Evolutionary conservation across 2,797 vertebrate genomes (phyloP).

Genomic region (Synaphobranchus kaupii): DNA sequence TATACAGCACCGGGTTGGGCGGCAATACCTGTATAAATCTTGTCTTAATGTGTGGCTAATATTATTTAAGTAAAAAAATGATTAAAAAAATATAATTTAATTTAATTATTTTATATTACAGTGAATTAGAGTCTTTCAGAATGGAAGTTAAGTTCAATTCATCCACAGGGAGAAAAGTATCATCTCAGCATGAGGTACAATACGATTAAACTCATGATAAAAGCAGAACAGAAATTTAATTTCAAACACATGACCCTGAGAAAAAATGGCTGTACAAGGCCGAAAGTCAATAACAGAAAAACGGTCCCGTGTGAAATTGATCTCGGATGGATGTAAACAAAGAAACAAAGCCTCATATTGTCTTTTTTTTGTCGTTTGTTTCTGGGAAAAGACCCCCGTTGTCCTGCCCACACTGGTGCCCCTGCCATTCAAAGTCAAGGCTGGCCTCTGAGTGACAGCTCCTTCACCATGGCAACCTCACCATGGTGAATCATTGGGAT

Average conservation of each 20-base stretch:
- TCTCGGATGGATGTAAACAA: constrained; percentile 12
- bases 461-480: constrained; percentile 17
- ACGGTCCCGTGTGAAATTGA: background rate
- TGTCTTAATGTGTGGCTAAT: background rate
- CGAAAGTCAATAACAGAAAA: background rate
- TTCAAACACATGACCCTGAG: background rate
- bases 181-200: background rate
- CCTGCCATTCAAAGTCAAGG: constrained; percentile 9
- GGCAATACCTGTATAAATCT: background rate
- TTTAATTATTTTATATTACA: background rate
- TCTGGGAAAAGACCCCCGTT: background rate
- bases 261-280: constrained; percentile 3
- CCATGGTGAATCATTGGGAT: constrained; percentile 5
- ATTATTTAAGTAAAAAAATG: background rate
- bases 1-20: too few relatives aligned
- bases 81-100: background rate
- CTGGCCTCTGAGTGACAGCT: constrained; percentile 30
- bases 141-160: background rate
- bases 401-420: background rate
- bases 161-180: background rate
- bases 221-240: background rate
- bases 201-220: background rate
- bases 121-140: background rate
- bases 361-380: background rate
- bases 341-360: constrained; percentile 14